phyloP scores from a whole-genome alignment of 2,113 vertebrate genomes.

The Upupa epops region DNA sequence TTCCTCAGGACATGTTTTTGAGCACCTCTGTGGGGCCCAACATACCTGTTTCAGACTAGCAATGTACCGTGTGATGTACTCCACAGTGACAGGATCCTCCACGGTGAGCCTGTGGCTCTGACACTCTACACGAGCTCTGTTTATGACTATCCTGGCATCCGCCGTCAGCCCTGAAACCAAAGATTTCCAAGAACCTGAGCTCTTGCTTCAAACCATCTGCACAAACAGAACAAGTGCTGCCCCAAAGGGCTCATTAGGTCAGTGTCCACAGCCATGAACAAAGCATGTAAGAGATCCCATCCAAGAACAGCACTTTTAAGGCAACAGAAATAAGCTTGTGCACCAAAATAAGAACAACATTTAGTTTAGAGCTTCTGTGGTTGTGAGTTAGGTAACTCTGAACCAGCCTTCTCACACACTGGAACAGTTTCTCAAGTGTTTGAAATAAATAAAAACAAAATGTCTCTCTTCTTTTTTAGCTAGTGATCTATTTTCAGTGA shows the following conservation, averaged over 20 bases:
- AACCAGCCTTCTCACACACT: too few relatives aligned
- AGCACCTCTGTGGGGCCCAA: not conserved
- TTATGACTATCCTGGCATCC: slow-evolving; percentile 87
- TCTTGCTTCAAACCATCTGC: not conserved
- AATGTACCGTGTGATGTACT: slow-evolving; percentile 89
- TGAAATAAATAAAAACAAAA: not conserved
- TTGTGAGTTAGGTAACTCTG: not conserved
- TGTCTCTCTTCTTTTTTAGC: not conserved
- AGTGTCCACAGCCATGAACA: not conserved
- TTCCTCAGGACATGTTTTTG: too few relatives aligned
- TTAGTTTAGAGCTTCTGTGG: not conserved
- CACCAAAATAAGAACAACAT: not conserved
- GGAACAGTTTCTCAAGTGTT: not conserved
- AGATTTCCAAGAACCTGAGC: not conserved
- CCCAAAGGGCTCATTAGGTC: not conserved
- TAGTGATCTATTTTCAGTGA: not conserved
- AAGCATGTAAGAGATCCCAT: not conserved
- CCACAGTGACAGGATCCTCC: slow-evolving; percentile 87
- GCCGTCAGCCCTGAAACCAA: slow-evolving; percentile 80
- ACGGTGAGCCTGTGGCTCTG: slow-evolving; percentile 88
- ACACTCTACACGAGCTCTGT: slow-evolving; percentile 86
- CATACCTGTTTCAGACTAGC: slow-evolving; percentile 86
- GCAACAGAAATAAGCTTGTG: not conserved
- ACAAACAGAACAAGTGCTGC: not conserved
- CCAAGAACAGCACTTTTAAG: not conserved